These are phyloP conservation scores for Trichechus manatus DNA, from an alignment of 2,113 vertebrate genomes.

Conservation along the genomic window DNA sequence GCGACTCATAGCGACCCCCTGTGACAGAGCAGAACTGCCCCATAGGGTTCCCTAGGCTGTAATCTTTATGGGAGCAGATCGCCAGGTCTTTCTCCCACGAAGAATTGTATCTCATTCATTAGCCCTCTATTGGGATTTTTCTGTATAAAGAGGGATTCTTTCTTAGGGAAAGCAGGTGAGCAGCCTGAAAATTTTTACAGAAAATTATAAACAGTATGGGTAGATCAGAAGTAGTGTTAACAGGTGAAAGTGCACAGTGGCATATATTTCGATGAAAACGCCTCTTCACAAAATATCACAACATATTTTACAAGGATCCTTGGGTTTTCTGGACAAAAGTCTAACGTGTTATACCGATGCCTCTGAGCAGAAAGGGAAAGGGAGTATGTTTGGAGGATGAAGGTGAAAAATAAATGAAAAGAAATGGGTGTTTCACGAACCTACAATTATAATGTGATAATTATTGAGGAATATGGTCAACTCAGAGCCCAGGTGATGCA, in stretches of 20 bases:
- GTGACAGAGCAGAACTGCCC: no score
- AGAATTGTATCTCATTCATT: no score
- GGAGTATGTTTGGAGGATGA: background rate
- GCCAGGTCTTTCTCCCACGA: no score
- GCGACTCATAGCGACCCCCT: no score
- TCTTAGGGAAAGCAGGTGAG: background rate
- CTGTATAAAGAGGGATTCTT: background rate
- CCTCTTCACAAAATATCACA: background rate
- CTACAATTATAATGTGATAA: background rate
- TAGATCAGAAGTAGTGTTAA: no score
- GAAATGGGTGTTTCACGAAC: accelerated
- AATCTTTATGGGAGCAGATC: no score
- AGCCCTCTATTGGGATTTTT: background rate
- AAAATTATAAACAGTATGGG: accelerated
- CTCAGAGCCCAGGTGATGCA: no score
- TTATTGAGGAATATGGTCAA: background rate
- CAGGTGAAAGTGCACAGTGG: background rate
- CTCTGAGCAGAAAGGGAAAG: background rate
- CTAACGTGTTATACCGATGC: no score
- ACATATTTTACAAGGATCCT: background rate
- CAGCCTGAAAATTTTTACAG: background rate
- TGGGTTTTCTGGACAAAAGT: background rate
- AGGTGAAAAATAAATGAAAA: background rate
- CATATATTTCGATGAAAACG: accelerated
- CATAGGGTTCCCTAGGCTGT: no score